Percentiles rank a stretch among this genome's conserved stretches.
Evolutionary conservation across 2,113 vertebrate species (phyloP).

Genomic region (Ptychochromis oligacanthus): DNA sequence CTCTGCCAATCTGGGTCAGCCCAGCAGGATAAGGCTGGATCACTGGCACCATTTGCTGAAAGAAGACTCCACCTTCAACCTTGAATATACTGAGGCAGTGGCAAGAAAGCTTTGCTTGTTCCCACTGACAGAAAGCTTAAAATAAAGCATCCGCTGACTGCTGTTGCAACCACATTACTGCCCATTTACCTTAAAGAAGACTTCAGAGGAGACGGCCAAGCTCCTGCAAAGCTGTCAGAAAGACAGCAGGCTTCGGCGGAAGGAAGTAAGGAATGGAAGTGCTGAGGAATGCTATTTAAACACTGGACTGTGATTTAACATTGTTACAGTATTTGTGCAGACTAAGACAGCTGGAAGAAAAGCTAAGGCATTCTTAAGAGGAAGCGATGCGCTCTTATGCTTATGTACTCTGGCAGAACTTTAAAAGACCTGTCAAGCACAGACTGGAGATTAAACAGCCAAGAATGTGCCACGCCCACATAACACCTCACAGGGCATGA

Average conservation of each 20-base stretch:
- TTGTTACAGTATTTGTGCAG: neutral
- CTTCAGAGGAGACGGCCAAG: slow-evolving; percentile 8
- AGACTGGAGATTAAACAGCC: neutral
- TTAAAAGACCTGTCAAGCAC: neutral
- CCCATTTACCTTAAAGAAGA: slow-evolving; percentile 13
- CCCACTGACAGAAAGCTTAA: slow-evolving; percentile 36
- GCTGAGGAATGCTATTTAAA: slow-evolving; percentile 8
- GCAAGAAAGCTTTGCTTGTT: slow-evolving; percentile 37
- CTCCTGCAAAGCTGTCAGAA: slow-evolving; percentile 2
- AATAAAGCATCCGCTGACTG: slow-evolving; percentile 32
- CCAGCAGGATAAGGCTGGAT: slow-evolving; percentile 47
- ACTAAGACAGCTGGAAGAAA: neutral
- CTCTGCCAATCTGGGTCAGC: slow-evolving; percentile 63
- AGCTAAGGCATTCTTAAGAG: neutral
- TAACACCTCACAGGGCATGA: neutral
- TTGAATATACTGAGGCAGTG: slow-evolving; percentile 19
- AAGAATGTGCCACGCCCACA: slow-evolving; percentile 44
- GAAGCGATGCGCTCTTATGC: neutral
- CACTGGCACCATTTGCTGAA: slow-evolving; percentile 50
- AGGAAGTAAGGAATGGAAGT: neutral
- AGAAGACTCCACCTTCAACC: slow-evolving; percentile 55
- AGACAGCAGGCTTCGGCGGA: neutral
- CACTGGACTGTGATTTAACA: neutral
- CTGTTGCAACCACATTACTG: slow-evolving; percentile 16
- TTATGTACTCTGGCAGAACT: neutral